Conservation (phyloP, 2,113 vertebrate species). For the Aptenodytes patagonicus region DNA sequence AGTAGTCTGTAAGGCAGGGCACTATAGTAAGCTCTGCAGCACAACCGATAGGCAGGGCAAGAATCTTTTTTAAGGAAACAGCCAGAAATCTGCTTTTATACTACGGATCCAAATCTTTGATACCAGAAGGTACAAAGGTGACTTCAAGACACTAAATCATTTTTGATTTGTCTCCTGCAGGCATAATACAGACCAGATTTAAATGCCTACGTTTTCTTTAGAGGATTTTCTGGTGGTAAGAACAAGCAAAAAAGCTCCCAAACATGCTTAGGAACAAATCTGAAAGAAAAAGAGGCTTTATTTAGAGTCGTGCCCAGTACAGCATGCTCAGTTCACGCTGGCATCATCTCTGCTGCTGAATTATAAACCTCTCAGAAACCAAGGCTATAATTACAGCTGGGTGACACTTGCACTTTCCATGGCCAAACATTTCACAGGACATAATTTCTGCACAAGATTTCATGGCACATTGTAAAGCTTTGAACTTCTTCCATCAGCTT, state of each 20-base stretch:
- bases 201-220: background rate
- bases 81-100: background rate
- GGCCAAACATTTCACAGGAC: slow-evolving; percentile 22
- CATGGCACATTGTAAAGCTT: background rate
- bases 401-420: slow-evolving; percentile 48
- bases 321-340: background rate
- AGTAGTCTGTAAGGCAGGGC: background rate
- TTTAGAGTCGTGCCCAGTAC: background rate
- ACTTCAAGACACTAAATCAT: background rate
- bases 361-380: slow-evolving; percentile 56
- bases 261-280: background rate
- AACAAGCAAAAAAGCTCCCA: background rate
- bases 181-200: background rate
- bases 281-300: background rate
- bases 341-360: slow-evolving; percentile 5
- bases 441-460: slow-evolving; percentile 20
- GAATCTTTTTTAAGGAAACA: background rate
- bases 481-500: background rate
- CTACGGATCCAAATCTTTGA: background rate
- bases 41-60: background rate
- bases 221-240: background rate
- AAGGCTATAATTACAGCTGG: slow-evolving; percentile 42
- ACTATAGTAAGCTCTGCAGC: background rate
- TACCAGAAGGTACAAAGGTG: background rate
- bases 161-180: background rate